These are phyloP conservation scores for Oncorhynchus clarkii DNA, from an alignment of 2,113 vertebrate genomes.

Conservation along the genomic window DNA sequence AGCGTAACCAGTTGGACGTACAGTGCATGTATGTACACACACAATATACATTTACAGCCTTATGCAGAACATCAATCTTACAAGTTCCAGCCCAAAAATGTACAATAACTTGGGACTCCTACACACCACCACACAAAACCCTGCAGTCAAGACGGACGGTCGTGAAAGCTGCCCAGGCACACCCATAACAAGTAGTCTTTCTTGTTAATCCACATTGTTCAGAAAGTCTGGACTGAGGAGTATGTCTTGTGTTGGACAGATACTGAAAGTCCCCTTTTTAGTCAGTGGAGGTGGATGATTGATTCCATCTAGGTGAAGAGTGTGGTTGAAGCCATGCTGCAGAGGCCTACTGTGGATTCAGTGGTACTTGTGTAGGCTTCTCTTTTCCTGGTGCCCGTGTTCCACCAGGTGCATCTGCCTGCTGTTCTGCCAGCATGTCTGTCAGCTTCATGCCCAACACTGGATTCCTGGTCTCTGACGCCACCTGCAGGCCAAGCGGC, in stretches of 20 bases:
- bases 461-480: conserved; percentile 37
- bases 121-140: no score
- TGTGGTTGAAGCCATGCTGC: conserved; percentile 4
- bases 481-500: conserved; percentile 54
- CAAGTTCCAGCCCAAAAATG: no score
- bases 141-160: no score
- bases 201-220: neutral
- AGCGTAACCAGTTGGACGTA: no score
- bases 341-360: conserved; percentile 18
- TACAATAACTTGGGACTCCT: no score
- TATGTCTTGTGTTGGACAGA: no score
- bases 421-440: conserved; percentile 54
- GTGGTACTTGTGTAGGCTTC: neutral
- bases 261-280: no score
- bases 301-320: neutral
- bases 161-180: neutral
- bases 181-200: neutral
- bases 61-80: no score
- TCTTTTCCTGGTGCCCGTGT: conserved; percentile 21
- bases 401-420: neutral
- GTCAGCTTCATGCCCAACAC: conserved; percentile 46
- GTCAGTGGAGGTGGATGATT: neutral
- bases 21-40: no score
- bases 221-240: neutral
- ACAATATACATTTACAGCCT: no score